Base-by-base conservation (phyloP, 1,140 invertebrate species). In the Diploscapter pachys region DNA sequence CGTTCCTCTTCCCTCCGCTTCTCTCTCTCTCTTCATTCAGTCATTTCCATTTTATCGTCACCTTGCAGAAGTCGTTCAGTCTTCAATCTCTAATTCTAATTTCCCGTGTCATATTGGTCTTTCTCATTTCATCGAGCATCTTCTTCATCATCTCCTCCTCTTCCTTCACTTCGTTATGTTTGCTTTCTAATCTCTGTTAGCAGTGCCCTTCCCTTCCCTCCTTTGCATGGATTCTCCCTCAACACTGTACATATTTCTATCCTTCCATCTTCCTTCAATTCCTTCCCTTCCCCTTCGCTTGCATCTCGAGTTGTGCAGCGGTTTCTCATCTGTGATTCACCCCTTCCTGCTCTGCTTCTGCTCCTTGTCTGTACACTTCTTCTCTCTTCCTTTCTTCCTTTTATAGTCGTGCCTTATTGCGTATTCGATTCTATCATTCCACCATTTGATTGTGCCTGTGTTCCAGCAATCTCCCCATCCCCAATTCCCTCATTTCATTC, bases 61-160 rank as follows among this genome's bases (percentile, higher is more conserved):
- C 5, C 54, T 70, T 56, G 56, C 68, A 70, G 62, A 50, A 61
- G 51, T 51, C 9, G 59, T 56, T 70, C 63, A 61, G 62, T 59
- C 52, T 70, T 70, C 63, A 61, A 59, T 59, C 53, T 59, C 56
- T 69, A 6, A 13, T 50, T 55, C 54, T 54, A 61, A 56, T 70
- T 59, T 52, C 59, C 68, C 59, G 56, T 51, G 59, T 70, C 56
- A 61, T 70, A 70, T 70, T 70, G 62, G 59, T 59, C 59, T 52
- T 59, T 13, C 56, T 55, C 65, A 52, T 52, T 13, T 48, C 66
- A 56, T 57, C 67, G 51, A 59, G 68, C 31, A 9, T 9, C 55
- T 56, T 56, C 68, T 70, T 70, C 59, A 70, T 59, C 59, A 70
- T 70, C 59, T 59, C 63, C 63, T 70, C 68, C 31, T 31, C 31